Base-by-base conservation (phyloP, 2,888 invertebrate species). In the Dyspetes luteomarginatus region DNA sequence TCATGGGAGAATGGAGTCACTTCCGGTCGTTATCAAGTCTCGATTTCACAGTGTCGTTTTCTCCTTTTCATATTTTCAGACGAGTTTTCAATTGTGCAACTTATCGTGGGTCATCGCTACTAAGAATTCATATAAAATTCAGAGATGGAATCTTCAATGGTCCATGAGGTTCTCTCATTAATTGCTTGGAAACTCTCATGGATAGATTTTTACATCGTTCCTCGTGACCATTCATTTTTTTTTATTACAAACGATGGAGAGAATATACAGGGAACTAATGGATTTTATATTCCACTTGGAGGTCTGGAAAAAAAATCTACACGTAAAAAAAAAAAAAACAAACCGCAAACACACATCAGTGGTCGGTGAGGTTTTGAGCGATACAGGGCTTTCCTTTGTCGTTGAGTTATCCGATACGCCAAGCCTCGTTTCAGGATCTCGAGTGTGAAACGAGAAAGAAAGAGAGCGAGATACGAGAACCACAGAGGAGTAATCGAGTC, bases 31-130 rank as follows among this genome's bases (percentile, higher is more conserved):
- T 28, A 30, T n/a, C n/a, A 67, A 72, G 62, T 65, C 65, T 65
- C 60, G 52, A 30, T 73, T 78, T 67, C n/a, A 52, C 67, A n/a
- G n/a, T n/a, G n/a, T n/a, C n/a, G 9, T 36, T 36, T 36, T 36
- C 12, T 36, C 36, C 9, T 9, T 12, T 4, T 1, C 5, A 36
- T 12, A 12, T 4, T 36, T 36, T 36, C 36, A 36, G 5, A 36
- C 36, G 36, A 36, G 41, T 12, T 43, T 60, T 43, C 4, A 36
- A 41, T 60, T 17, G 12, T 12, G 24, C 41, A 43, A 43, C 41
- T 12, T n/a, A 2, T 22, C 22, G 36, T 43, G 41, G 5, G 3
- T 26, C n/a, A 26, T 56, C 7, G 15, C 45, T 43, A 45, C 26
- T 22, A 64, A 64, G 43, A 24, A 58, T 58, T 55, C n/a, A 55